Evolutionary conservation across 2,888 invertebrate genomes (phyloP), one percentile per base, ranked within the genome.

Genomic region (Leptogaster cylindrica): DNA sequence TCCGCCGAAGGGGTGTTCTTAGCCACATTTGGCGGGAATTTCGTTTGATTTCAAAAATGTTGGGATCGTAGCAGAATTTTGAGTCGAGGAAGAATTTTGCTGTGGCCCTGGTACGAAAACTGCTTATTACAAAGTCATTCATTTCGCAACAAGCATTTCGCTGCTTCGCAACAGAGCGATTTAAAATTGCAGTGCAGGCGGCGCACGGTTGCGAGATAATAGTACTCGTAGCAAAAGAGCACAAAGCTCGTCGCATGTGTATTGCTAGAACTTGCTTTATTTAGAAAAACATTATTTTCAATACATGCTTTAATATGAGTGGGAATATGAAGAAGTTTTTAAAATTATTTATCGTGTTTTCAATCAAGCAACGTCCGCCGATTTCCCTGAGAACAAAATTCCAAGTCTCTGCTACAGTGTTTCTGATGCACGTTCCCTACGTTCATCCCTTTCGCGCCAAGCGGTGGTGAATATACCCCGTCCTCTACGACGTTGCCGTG

Each of bases 71-170:
- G n/a, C n/a, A n/a, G n/a, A n/a, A n/a, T n/a, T n/a, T n/a, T n/a
- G n/a, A n/a, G n/a, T n/a, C n/a, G n/a, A n/a, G n/a, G n/a, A n/a
- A n/a, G 18, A n/a, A n/a, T 48, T 48, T 14, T 63, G n/a, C 31
- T 31, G 41, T 2, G 10, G 20, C 6, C 63, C 63, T 33, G 52
- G 18, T 52, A 33, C 31, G 33, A 52, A 52, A 52, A 52, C 52
- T 52, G 52, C 52, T 52, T 52, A 52, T 52, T 52, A 31, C 52
- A 33, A 52, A 52, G 52, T 52, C 16, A 52, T n/a, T n/a, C n/a
- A n/a, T 52, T 52, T 52, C 52, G 52, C 52, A 52, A 51, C 46
- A 51, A 31, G 10, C 31, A 31, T 25, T 25, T 16, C 4, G 14
- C 25, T 18, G 6, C 20, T 14, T 28, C 23, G 46, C 46, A 46